Evolutionary conservation across 1,140 invertebrate species (phyloP), one percentile per base, ranked within the genome.

Genomic region (Megalopta genalis): DNA sequence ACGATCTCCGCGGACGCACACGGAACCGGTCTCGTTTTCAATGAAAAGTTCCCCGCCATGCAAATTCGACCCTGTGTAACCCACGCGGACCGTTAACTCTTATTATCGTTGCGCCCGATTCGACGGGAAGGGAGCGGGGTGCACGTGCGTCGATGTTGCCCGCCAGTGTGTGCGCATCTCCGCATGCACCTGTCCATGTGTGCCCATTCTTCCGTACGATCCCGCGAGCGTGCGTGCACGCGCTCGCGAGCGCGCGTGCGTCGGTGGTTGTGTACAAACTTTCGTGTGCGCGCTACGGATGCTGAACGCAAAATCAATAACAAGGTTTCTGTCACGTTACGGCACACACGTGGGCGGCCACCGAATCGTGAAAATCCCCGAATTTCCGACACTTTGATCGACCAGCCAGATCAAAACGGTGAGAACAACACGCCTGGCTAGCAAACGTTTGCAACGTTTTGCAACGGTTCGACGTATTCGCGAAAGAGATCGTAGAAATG

Each of bases 271-370:
- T 72, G n/a, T 67, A 49, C 60, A 71, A 63, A 70, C 49, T 27
- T 10, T 63, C 65, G 64, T 60, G 63, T 59, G 60, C 74, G 66
- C 64, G 62, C 77, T 64, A 77, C 81, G 87, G 88, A 90, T 88
- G 88, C 88, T 88, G 88, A 82, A 68, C 80, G 82, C 78, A 89
- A 89, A 90, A 90, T 90, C 89, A 90, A 90, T 90, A 90, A 74
- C 77, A 70, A 85, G 75, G 86, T 89, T 86, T 84, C 74, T 82
- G 83, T 85, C 82, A 81, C 85, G 76, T 84, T 79, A 80, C 70
- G 66, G 59, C 52, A 42, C 73, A 71, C 89, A 89, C 88, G 87
- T 89, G 88, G 86, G 87, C 67, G 12, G 62, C 60, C 21, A 4
- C 62, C 62, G 64, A 21, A 42, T 16, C 21, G 27, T 23, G 49